Conservation (phyloP, 2,888 invertebrate genomes). For the Eristalinus sepulchralis region DNA sequence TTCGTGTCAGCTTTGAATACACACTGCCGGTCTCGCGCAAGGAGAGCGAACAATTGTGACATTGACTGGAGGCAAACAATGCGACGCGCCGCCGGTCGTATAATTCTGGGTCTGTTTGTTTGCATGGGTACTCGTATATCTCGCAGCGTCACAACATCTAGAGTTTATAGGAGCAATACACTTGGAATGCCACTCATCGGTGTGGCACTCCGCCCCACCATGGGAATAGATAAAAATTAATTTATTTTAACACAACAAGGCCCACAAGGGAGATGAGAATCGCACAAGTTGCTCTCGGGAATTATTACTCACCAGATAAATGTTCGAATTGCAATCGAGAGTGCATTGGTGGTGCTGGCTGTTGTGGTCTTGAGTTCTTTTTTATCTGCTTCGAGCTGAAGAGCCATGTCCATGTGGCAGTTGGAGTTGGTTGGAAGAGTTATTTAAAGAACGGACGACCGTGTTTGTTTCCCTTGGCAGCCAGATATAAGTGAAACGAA, state of each 20-base stretch:
- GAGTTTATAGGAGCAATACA: background rate
- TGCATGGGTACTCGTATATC: background rate
- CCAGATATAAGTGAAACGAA: background rate
- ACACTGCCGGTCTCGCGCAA: conserved; percentile 11
- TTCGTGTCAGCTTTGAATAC: conserved; percentile 44
- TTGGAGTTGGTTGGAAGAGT: background rate
- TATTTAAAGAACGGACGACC: background rate
- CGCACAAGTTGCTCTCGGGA: background rate
- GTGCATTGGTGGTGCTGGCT: conserved; percentile 27
- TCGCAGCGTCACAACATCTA: background rate
- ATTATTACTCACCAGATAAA: conserved; percentile 19
- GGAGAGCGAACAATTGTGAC: conserved; percentile 53
- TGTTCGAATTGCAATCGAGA: conserved; percentile 47
- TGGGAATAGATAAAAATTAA: background rate
- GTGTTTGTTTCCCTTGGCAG: background rate
- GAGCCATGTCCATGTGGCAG: background rate
- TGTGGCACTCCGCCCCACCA: background rate
- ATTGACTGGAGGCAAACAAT: conserved; percentile 57
- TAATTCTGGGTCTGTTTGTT: background rate
- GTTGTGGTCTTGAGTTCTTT: background rate
- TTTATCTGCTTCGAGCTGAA: conserved; percentile 7
- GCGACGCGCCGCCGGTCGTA: background rate
- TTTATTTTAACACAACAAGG: background rate
- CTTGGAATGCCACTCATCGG: background rate
- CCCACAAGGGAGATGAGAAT: background rate